Evolutionary conservation across 2,797 vertebrate genomes (phyloP).

Genomic region (Phoebastria nigripes): DNA sequence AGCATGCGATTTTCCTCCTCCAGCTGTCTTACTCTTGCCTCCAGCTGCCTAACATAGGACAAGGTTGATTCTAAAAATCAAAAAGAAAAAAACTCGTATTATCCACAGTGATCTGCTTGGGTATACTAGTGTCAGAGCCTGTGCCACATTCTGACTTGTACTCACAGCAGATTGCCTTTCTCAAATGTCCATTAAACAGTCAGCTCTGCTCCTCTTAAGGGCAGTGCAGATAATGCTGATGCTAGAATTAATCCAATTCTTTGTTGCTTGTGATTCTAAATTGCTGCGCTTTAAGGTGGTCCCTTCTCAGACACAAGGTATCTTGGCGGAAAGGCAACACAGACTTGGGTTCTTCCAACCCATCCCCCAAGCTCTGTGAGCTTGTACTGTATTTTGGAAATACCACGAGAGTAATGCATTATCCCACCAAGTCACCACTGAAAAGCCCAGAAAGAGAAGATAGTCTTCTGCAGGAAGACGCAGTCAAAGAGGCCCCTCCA

Average conservation of each 20-base stretch:
- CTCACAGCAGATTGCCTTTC: conserved; percentile 11
- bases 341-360: background rate
- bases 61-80: conserved; percentile 83
- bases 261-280: background rate
- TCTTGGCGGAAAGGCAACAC: background rate
- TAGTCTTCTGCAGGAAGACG: background rate
- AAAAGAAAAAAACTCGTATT: conserved; percentile 77
- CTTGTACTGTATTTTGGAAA: background rate
- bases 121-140: conserved; percentile 13
- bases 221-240: background rate
- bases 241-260: background rate
- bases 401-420: accelerated
- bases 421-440: background rate
- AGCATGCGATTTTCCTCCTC: conserved; percentile 83
- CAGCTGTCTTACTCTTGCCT: conserved; percentile 84
- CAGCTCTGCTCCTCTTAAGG: background rate
- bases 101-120: conserved; percentile 69
- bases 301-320: background rate
- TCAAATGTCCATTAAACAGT: background rate
- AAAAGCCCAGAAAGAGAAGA: background rate
- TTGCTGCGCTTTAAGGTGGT: background rate
- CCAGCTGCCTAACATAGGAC: conserved; percentile 86
- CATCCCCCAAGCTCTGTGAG: background rate
- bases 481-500: background rate
- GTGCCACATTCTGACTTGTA: background rate